These are phyloP conservation scores for Macaria notata DNA, from an alignment of 2,888 invertebrate genomes.

Conservation along the genomic window DNA sequence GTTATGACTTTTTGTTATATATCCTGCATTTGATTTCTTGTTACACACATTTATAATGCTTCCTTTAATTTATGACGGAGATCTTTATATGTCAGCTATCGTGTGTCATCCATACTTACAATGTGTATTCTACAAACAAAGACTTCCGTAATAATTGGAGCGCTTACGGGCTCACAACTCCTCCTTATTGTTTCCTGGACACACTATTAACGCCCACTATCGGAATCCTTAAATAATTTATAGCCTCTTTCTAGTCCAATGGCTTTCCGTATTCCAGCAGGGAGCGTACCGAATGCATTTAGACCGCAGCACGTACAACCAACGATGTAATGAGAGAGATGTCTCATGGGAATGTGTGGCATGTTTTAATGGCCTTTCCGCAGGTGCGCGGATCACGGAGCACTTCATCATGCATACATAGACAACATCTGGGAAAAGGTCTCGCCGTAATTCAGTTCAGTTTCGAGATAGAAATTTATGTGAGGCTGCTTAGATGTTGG, in stretches of 20 bases:
- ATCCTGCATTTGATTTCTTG: conserved; percentile 14
- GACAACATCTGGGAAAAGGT: conserved; percentile 16
- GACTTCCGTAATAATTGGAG: conserved; percentile 30
- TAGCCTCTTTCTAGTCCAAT: conserved; percentile 29
- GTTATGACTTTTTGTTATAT: conserved; percentile 15
- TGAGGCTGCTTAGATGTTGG: conserved; percentile 5
- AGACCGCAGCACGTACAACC: conserved; percentile 3
- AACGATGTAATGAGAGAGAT: conserved; percentile 13
- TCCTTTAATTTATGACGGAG: background rate
- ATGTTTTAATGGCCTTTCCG: conserved; percentile 62
- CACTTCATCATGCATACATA: background rate
- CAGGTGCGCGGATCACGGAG: conserved; percentile 14
- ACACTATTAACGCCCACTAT: conserved; percentile 34
- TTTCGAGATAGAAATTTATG: conserved; percentile 19
- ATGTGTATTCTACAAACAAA: conserved; percentile 20
- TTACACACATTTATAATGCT: conserved; percentile 2
- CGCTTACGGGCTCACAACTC: conserved; percentile 26
- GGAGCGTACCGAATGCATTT: conserved; percentile 16
- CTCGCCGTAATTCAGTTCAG: conserved; percentile 6
- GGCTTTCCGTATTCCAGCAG: conserved; percentile 25
- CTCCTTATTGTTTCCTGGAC: conserved; percentile 36
- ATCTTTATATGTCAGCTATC: conserved; percentile 1
- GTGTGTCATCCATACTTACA: conserved; percentile 7
- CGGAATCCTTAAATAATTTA: conserved; percentile 30
- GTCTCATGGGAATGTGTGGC: conserved; percentile 56